These are phyloP conservation scores for Aphyosemion australe DNA, from an alignment of 2,113 vertebrate species.

Conservation along the genomic window DNA sequence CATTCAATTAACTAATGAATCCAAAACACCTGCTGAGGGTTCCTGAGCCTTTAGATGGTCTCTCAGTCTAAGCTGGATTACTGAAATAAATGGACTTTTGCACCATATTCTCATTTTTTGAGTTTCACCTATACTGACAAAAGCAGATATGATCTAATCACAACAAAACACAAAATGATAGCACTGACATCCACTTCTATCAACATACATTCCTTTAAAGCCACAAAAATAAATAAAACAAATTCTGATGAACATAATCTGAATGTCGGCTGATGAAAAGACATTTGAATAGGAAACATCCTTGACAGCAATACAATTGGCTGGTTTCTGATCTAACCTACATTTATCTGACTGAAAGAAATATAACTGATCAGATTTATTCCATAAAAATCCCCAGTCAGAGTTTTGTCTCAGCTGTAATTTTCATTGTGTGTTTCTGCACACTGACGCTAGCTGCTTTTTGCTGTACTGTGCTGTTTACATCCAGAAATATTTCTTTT, in stretches of 20 bases:
- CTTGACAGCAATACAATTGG: background rate
- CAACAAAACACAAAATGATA: too few species aligned
- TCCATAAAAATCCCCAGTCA: conserved; percentile 18
- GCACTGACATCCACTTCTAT: too few species aligned
- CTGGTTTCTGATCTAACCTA: background rate
- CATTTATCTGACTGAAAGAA: conserved; percentile 2
- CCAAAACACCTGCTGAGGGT: too few species aligned
- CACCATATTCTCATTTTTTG: too few species aligned
- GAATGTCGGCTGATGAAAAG: background rate
- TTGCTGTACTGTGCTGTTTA: background rate
- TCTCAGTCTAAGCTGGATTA: too few species aligned
- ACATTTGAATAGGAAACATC: background rate
- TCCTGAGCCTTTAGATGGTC: too few species aligned
- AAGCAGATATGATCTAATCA: too few species aligned
- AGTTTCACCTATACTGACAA: too few species aligned
- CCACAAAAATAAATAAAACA: background rate
- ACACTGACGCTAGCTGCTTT: conserved; percentile 5
- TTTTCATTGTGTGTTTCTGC: conserved; percentile 7
- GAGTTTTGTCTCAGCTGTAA: conserved; percentile 12
- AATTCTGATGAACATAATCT: background rate
- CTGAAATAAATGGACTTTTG: too few species aligned
- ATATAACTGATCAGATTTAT: conserved; percentile 22
- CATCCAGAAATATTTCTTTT: conserved; percentile 14
- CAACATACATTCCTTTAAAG: background rate
- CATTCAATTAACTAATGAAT: too few species aligned